Base-by-base conservation (phyloP, 2,797 vertebrate genomes). In the Catamblyrhynchus diadema region DNA sequence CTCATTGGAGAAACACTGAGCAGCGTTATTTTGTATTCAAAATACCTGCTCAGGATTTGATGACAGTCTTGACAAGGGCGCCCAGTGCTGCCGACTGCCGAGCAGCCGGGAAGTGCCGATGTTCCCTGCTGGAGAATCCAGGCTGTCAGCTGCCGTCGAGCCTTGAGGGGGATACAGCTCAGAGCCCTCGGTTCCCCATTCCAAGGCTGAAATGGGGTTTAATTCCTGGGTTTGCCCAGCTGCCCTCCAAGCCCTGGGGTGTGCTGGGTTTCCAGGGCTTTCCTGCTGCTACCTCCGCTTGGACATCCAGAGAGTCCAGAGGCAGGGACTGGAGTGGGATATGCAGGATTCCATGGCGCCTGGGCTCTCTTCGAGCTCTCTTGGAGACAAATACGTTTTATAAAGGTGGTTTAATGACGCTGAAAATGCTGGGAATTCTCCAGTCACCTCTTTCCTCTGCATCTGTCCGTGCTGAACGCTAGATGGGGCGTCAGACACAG, bases 401-500 rank as follows among this genome's bases (percentile, higher is more conserved):
- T 37, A 39, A 57, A 79, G 13, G 23, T 50, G 39, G 12, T 42
- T 78, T 86, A 62, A 60, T 35, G 19, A 5, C 0, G 3, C 51
- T 62, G 57, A 15, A 82, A 86, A 21, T 4, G 47, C 39, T 57
- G 71, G 24, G 33, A 56, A 4, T 65, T 77, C 64, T 64, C 30
- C 56, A 12, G 27, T 5, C 32, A 3, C 18, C 24, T 5, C 51
- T 33, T 50, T 27, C 37, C 59, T 54, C 3, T n/a, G 90, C 88
- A 8, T 39, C 57, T 71, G 32, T 5, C 61, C 5, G 14, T 14
- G 15, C 12, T 35, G 89, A 89, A 86, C 96, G 14, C 94, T 93
- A 97, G 95, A 75, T 88, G 95, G 95, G 66, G 95, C 20, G 2
- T 79, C 57, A 92, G 79, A 22, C 91, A 83, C 83, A 90, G 89